Percentiles rank a stretch among this genome's conserved stretches.
Evolutionary conservation across 2,888 invertebrate species (phyloP).

Genomic region (Falcaria lacertinaria): DNA sequence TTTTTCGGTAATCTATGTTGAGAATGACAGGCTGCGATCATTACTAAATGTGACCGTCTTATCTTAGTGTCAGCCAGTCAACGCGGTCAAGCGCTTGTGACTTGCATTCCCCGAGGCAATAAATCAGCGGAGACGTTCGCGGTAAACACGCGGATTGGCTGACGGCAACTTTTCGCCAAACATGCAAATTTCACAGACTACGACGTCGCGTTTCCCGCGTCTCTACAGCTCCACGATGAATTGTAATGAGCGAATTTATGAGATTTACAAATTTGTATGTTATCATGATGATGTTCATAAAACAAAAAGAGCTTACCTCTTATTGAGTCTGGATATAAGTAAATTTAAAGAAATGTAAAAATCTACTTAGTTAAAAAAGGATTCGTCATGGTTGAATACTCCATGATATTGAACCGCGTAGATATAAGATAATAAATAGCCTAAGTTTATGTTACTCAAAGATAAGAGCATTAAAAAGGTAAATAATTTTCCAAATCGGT

Average conservation of each 20-base stretch:
- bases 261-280: constrained; percentile 23
- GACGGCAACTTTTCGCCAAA: constrained; percentile 34
- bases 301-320: too few species aligned
- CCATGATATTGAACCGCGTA: too few species aligned
- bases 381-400: too few species aligned
- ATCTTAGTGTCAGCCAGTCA: not conserved
- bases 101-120: constrained; percentile 21
- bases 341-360: too few species aligned
- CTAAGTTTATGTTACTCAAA: too few species aligned
- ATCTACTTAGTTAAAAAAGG: too few species aligned
- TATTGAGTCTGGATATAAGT: too few species aligned
- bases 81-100: constrained; percentile 12
- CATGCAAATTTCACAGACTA: constrained; percentile 38
- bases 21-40: not conserved
- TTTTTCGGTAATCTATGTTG: too few species aligned
- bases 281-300: too few species aligned
- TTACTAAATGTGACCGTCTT: not conserved
- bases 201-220: constrained; percentile 2
- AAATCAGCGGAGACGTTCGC: constrained; percentile 34
- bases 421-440: too few species aligned
- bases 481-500: too few species aligned
- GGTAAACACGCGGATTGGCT: constrained; percentile 26
- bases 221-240: constrained; percentile 23
- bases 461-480: too few species aligned
- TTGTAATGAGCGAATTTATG: constrained; percentile 28